These are phyloP conservation scores for Hydra vulgaris DNA, from an alignment of 30 jellyfish, hydroid and myxozoan genomes.

Conservation along the genomic window DNA sequence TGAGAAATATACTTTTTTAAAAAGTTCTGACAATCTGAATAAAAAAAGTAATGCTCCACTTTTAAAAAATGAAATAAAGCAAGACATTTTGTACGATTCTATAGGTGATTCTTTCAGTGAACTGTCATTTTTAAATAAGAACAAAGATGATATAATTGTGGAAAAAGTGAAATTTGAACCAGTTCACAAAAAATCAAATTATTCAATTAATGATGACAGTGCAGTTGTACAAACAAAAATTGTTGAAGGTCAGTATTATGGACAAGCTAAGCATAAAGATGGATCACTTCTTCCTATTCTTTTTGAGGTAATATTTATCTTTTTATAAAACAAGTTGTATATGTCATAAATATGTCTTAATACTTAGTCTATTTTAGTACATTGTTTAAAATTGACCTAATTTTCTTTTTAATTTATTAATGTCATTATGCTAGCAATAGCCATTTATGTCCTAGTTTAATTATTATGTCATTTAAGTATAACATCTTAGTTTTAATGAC, in stretches of 20 bases:
- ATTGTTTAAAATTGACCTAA: no score
- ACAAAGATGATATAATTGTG: background rate
- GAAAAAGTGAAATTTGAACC: background rate
- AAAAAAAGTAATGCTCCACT: background rate
- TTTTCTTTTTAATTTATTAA: no score
- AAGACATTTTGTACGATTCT: no score
- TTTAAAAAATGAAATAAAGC: no score
- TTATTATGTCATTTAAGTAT: no score
- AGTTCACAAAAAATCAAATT: background rate
- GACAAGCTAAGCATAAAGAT: constrained; percentile 79
- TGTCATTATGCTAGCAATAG: no score
- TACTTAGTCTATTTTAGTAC: no score
- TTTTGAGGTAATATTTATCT: constrained; percentile 63
- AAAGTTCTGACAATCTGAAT: background rate
- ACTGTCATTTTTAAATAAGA: background rate
- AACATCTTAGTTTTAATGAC: no score
- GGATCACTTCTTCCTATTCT: constrained; percentile 67
- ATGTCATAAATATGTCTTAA: background rate
- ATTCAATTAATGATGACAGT: background rate
- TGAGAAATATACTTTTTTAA: background rate
- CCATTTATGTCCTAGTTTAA: no score
- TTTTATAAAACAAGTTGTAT: no score
- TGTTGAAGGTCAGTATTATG: constrained; percentile 60
- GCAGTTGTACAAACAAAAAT: constrained; percentile 11
- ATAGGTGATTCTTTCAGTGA: background rate